These are phyloP conservation scores for Mellilla xanthometata DNA, from an alignment of 2,888 invertebrate genomes.

Conservation along the genomic window DNA sequence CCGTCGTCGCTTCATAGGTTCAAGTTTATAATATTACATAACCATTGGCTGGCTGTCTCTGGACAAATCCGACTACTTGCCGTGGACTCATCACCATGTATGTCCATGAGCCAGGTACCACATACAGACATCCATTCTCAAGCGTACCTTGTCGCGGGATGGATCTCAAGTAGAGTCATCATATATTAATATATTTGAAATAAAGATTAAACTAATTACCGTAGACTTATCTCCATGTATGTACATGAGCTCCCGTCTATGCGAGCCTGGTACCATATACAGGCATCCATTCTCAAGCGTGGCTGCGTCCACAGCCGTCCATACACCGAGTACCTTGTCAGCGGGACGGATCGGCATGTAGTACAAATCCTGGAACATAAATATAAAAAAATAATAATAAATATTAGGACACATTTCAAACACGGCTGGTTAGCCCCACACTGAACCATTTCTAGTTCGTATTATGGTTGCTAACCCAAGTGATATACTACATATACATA, in stretches of 20 bases:
- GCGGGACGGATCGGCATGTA: slow-evolving; percentile 94
- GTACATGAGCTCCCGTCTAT: slow-evolving; percentile 81
- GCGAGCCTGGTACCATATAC: slow-evolving; percentile 90
- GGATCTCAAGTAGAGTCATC: no score
- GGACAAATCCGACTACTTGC: no score
- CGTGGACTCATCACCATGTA: neutral
- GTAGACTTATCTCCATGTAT: slow-evolving; percentile 77
- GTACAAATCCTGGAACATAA: slow-evolving; percentile 89
- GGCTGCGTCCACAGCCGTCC: slow-evolving; percentile 93
- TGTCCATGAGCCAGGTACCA: slow-evolving; percentile 87
- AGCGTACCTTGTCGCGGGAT: slow-evolving; percentile 88
- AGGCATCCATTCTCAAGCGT: slow-evolving; percentile 91
- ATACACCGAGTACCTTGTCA: slow-evolving; percentile 88
- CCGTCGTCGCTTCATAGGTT: no score
- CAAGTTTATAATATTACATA: no score
- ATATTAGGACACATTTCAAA: no score
- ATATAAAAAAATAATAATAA: no score
- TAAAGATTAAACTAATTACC: slow-evolving; percentile 5
- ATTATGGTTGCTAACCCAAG: no score
- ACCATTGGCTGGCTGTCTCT: no score
- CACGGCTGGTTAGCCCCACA: no score
- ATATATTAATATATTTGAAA: no score
- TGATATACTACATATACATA: no score
- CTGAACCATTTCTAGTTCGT: no score
- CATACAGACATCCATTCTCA: slow-evolving; percentile 92